Percentiles rank a stretch among this genome's conserved stretches.
Evolutionary conservation across 2,113 vertebrate species (phyloP).

Genomic region (Notarius lentiginosus): DNA sequence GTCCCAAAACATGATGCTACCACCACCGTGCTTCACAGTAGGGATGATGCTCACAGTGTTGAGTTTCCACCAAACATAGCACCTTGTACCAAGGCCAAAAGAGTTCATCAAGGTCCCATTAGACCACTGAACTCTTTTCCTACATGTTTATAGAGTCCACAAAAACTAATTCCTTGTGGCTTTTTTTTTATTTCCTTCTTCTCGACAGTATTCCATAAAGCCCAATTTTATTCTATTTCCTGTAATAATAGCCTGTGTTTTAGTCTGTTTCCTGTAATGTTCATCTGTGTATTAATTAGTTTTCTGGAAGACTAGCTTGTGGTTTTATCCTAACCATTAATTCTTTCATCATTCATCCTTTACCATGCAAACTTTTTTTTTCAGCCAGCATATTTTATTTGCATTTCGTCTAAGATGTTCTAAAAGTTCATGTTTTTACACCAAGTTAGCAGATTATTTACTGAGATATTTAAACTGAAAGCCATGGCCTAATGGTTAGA

Average conservation of each 20-base stretch:
- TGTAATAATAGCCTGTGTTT: not conserved
- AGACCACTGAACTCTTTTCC: not conserved
- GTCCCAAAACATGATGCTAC: not conserved
- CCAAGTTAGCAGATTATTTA: not conserved
- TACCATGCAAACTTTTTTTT: not conserved
- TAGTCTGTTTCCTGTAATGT: not conserved
- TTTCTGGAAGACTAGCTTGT: not conserved
- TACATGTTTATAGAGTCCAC: not conserved
- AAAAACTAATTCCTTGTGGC: not conserved
- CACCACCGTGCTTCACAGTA: not conserved
- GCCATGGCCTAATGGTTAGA: too few relatives aligned
- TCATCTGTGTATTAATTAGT: not conserved
- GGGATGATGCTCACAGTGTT: not conserved
- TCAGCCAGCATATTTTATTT: not conserved
- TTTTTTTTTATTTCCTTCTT: not conserved
- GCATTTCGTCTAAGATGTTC: too few relatives aligned
- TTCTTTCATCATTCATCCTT: not conserved
- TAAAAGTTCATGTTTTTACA: not conserved
- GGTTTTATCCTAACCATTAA: not conserved
- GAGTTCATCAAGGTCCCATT: not conserved
- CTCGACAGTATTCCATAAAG: not conserved
- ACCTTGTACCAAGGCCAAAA: not conserved
- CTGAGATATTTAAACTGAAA: not conserved
- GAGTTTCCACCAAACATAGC: not conserved
- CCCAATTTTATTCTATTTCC: not conserved